Evolutionary conservation across 2,113 vertebrate genomes (phyloP).

Genomic region (Lota lota): DNA sequence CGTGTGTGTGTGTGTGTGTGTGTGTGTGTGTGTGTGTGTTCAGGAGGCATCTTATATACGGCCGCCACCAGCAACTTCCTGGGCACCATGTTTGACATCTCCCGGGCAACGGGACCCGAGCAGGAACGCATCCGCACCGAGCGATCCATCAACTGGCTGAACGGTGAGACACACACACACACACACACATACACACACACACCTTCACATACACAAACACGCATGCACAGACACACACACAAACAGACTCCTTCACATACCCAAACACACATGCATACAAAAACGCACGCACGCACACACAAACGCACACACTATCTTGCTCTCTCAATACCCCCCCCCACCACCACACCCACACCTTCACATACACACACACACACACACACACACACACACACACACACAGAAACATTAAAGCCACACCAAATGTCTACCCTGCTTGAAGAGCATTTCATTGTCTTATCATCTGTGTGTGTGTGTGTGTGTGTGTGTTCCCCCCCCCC

Average conservation of each 20-base stretch:
- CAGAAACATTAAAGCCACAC: neutral
- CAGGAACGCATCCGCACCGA: slow-evolving; percentile 82
- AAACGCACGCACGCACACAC: neutral
- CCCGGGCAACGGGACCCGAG: slow-evolving; percentile 75
- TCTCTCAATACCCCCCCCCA: no score
- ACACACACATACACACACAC: neutral
- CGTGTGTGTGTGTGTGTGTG: no score
- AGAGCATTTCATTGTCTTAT: neutral
- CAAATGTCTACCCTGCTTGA: neutral
- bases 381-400: no score
- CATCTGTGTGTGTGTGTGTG: neutral
- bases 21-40: slow-evolving; percentile 10
- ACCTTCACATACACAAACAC: neutral
- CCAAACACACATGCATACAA: neutral
- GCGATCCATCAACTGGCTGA: slow-evolving; percentile 81
- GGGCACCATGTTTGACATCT: slow-evolving; percentile 83
- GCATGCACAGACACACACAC: neutral
- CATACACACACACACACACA: neutral
- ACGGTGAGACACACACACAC: slow-evolving; percentile 67
- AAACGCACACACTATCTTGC: no score
- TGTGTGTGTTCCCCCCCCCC: neutral
- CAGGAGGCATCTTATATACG: slow-evolving; percentile 79
- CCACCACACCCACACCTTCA: neutral
- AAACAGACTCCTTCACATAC: neutral
- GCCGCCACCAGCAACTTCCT: slow-evolving; percentile 86